Evolutionary conservation across 2,888 invertebrate genomes (phyloP).

Genomic region (Diplazon laetatorius): DNA sequence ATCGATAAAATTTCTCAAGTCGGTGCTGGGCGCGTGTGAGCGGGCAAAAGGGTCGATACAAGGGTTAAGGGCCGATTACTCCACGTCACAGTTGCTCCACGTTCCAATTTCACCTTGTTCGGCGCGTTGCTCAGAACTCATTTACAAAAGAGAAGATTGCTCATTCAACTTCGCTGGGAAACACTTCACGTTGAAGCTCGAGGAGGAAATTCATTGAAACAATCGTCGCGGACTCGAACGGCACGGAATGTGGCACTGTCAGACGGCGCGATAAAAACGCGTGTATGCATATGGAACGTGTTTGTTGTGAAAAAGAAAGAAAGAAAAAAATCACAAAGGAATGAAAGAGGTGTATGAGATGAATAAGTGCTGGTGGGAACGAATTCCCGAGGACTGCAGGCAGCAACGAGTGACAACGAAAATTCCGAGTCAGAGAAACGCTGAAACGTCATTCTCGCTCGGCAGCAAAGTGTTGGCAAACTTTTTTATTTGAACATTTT

Average conservation of each 20-base stretch:
- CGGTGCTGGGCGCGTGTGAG: too few relatives aligned
- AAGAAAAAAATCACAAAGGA: background rate
- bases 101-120: background rate
- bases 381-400: conserved; percentile 7
- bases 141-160: background rate
- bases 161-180: background rate
- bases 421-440: conserved; percentile 28
- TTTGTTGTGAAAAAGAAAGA: background rate
- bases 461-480: background rate
- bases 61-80: background rate
- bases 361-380: conserved; percentile 10
- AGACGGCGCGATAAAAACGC: background rate
- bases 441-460: conserved; percentile 42
- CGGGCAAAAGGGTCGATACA: background rate
- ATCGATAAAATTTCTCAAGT: too few relatives aligned
- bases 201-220: background rate
- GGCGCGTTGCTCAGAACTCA: background rate
- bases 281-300: conserved; percentile 1
- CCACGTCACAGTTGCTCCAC: background rate
- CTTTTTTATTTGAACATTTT: background rate
- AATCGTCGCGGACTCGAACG: background rate
- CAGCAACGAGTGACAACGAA: conserved; percentile 22
- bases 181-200: background rate
- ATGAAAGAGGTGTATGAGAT: background rate
- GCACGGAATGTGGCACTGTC: background rate